Percentiles rank a stretch among this genome's conserved stretches.
Evolutionary conservation across 2,113 vertebrate species (phyloP).

Genomic region (Nothocercus nigrocapillus): DNA sequence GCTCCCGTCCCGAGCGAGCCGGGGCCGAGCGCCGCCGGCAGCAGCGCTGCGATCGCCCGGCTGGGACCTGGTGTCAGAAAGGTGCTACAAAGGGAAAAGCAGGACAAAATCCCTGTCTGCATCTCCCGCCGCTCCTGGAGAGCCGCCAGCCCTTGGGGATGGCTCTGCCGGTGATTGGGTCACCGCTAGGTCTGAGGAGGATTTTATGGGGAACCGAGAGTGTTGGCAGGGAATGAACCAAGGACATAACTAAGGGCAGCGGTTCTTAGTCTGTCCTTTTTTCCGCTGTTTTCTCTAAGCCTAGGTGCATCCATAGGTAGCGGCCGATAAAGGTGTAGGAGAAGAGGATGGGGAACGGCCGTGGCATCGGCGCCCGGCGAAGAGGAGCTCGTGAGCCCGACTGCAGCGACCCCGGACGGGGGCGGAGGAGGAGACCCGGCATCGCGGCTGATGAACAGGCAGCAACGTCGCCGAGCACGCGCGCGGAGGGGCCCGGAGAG

Average conservation of each 20-base stretch:
- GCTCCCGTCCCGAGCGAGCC: no score
- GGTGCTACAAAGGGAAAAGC: no score
- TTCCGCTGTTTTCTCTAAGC: accelerated
- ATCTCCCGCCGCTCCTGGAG: no score
- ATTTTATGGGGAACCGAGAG: not conserved
- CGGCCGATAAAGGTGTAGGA: accelerated
- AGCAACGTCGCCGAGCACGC: not conserved
- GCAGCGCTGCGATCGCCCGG: no score
- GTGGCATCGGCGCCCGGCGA: not conserved
- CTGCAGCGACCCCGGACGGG: not conserved
- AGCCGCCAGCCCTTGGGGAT: no score
- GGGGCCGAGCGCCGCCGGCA: no score
- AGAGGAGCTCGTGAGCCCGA: not conserved
- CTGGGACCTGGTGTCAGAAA: no score
- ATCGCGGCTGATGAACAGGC: not conserved
- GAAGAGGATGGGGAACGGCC: not conserved
- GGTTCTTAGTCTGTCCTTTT: not conserved
- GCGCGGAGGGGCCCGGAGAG: not conserved
- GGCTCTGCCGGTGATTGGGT: no score
- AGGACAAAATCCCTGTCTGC: no score
- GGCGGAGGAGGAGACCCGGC: not conserved
- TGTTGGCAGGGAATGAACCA: not conserved
- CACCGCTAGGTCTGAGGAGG: not conserved
- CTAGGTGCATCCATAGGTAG: accelerated
- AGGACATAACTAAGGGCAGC: not conserved